These are phyloP conservation scores for Peromyscus maniculatus DNA, from an alignment of 2,113 vertebrate genomes.

Conservation along the genomic window DNA sequence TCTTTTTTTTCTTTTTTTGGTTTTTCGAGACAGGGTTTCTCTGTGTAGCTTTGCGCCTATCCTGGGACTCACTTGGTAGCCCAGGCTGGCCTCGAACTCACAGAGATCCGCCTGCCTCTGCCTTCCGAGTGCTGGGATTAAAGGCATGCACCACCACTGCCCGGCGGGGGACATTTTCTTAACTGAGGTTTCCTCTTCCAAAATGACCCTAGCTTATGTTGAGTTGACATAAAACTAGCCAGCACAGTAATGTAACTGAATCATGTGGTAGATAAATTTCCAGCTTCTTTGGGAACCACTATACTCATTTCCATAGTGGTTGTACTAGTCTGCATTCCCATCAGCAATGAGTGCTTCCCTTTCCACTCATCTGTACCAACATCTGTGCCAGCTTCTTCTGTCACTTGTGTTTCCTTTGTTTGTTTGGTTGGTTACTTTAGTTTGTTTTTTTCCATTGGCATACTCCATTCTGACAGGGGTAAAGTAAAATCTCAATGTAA, in stretches of 20 bases:
- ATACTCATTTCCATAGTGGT: neutral
- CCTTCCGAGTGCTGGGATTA: no score
- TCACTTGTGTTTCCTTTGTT: neutral
- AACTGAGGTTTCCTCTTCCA: neutral
- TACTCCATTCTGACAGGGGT: neutral
- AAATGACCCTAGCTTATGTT: neutral
- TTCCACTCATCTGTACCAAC: neutral
- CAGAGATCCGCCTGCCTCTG: no score
- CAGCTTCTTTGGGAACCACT: neutral
- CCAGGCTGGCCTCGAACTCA: no score
- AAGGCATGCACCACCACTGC: no score
- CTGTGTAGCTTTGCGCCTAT: no score
- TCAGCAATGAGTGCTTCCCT: neutral
- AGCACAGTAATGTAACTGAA: neutral
- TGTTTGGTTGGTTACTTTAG: neutral
- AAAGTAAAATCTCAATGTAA: neutral
- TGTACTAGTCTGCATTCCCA: neutral
- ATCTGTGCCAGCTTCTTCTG: neutral
- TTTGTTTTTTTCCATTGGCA: neutral
- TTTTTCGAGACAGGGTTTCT: no score
- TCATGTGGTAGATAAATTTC: neutral
- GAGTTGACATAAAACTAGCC: neutral
- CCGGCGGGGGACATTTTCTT: neutral
- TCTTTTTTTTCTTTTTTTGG: no score
- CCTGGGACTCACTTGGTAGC: no score